Evolutionary conservation across 2,113 vertebrate genomes (phyloP).

Genomic region (Perognathus longimembris): DNA sequence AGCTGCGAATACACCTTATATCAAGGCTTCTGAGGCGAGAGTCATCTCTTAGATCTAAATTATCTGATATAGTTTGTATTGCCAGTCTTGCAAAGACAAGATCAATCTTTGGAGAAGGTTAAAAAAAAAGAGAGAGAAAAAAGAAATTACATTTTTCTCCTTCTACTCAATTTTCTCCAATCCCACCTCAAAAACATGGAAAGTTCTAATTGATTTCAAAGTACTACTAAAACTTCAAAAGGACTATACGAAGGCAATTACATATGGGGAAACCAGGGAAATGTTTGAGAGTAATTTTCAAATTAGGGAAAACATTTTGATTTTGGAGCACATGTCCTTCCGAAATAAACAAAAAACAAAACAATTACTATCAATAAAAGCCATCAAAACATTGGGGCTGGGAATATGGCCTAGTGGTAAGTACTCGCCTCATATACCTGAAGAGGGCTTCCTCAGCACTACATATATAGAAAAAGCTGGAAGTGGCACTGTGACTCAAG

Average conservation of each 20-base stretch:
- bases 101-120: conserved; percentile 91
- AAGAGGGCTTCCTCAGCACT: too few relatives aligned
- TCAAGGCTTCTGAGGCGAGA: conserved; percentile 94
- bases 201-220: conserved; percentile 58
- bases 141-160: conserved; percentile 67
- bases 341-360: conserved; percentile 25
- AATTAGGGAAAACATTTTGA: conserved; percentile 60
- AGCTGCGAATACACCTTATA: conserved; percentile 97
- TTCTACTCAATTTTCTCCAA: conserved; percentile 38
- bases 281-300: conserved; percentile 47
- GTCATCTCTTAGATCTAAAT: conserved; percentile 96
- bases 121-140: conserved; percentile 37
- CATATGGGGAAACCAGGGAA: neutral
- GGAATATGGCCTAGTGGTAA: too few relatives aligned
- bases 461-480: too few relatives aligned
- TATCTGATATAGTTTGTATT: conserved; percentile 94
- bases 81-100: conserved; percentile 96
- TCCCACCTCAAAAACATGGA: conserved; percentile 47
- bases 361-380: neutral
- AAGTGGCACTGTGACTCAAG: too few relatives aligned
- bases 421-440: too few relatives aligned
- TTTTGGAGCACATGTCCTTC: neutral
- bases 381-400: too few relatives aligned
- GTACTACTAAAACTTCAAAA: conserved; percentile 52
- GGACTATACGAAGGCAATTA: conserved; percentile 28